Evolutionary conservation across 2,113 vertebrate species (phyloP).

Genomic region (Ploceus nigricollis): DNA sequence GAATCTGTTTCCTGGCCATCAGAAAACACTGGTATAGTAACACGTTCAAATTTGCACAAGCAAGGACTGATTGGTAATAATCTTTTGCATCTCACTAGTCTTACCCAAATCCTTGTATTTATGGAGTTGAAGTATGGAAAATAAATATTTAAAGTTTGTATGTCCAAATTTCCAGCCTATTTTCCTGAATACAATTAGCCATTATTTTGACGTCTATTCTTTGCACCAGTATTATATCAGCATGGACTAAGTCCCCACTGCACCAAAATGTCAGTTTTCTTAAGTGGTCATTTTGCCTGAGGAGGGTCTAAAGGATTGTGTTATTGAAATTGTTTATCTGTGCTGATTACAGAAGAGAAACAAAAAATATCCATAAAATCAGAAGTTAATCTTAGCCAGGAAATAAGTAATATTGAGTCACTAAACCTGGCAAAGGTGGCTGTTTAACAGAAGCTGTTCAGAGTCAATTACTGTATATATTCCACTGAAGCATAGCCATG

Average conservation of each 20-base stretch:
- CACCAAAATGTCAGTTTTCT: neutral
- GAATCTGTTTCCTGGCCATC: slow-evolving; percentile 33
- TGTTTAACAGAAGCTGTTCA: slow-evolving; percentile 9
- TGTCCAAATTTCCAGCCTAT: neutral
- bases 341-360: slow-evolving; percentile 17
- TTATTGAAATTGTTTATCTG: slow-evolving; percentile 23
- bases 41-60: neutral
- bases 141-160: neutral
- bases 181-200: neutral
- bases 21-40: neutral
- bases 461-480: slow-evolving; percentile 21
- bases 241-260: neutral
- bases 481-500: neutral
- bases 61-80: neutral
- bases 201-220: neutral
- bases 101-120: slow-evolving; percentile 10
- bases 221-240: neutral
- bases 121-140: slow-evolving; percentile 23
- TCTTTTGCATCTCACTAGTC: neutral
- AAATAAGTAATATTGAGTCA: slow-evolving; percentile 38
- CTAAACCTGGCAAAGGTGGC: slow-evolving; percentile 29
- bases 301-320: neutral
- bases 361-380: slow-evolving; percentile 22
- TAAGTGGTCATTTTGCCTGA: neutral
- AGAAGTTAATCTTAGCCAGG: slow-evolving; percentile 32